Percentiles rank a stretch among this genome's conserved stretches.
Conservation (phyloP, 1,140 invertebrate genomes). For the Nephila pilipes region DNA sequence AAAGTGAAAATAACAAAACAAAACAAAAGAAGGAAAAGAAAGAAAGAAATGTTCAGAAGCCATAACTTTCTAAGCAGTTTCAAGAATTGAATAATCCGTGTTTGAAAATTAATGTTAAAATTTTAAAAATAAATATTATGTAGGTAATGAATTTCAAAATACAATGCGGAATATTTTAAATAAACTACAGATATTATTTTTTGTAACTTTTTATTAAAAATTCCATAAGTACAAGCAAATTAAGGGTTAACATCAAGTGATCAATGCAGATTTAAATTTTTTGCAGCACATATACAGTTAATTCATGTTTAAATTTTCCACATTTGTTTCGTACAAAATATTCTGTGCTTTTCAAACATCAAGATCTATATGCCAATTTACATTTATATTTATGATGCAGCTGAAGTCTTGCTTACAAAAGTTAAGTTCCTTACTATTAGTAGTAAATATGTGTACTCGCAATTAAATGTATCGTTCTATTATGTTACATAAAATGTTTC, state of each 20-base stretch:
- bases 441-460: no score
- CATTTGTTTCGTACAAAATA: neutral
- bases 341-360: neutral
- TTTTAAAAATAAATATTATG: no score
- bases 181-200: neutral
- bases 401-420: neutral
- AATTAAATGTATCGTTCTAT: no score
- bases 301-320: neutral
- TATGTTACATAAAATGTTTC: no score
- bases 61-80: no score
- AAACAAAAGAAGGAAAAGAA: no score
- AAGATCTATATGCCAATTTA: neutral
- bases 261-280: neutral
- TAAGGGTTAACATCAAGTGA: conserved; percentile 51
- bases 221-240: conserved; percentile 60
- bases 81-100: no score
- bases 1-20: no score
- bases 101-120: no score
- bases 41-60: no score
- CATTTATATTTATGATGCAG: neutral
- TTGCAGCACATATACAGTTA: conserved; percentile 22
- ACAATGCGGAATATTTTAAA: neutral
- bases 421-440: no score
- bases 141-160: no score
- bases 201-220: conserved; percentile 45